Evolutionary conservation across 2,888 invertebrate genomes (phyloP).

Genomic region (Hypsopygia costalis): DNA sequence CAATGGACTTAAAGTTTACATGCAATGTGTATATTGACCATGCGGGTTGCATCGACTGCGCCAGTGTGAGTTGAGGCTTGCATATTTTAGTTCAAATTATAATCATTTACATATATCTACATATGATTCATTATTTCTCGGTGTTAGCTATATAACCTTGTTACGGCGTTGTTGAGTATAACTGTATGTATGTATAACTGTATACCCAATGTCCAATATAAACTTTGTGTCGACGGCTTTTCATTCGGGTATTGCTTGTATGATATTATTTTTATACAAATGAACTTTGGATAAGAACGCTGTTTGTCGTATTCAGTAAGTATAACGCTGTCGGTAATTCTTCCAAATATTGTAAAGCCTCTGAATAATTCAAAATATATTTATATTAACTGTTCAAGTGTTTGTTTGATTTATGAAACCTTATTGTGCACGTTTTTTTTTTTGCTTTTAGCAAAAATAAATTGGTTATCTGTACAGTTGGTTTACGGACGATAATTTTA

Average conservation of each 20-base stretch:
- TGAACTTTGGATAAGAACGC: slow-evolving; percentile 29
- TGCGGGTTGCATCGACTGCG: neutral
- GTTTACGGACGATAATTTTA: no score
- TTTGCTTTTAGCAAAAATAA: no score
- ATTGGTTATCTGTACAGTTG: no score
- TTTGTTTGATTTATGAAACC: slow-evolving; percentile 55
- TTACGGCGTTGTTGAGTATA: slow-evolving; percentile 11
- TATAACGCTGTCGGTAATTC: slow-evolving; percentile 63
- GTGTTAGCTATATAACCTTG: slow-evolving; percentile 24
- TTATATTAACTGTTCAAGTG: slow-evolving; percentile 79
- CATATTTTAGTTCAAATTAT: no score
- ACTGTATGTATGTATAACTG: slow-evolving; percentile 11
- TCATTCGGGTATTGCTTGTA: slow-evolving; percentile 44
- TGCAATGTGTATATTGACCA: no score
- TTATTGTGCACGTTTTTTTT: no score
- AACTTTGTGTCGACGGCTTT: slow-evolving; percentile 19
- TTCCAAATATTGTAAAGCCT: slow-evolving; percentile 80
- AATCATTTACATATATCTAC: slow-evolving; percentile 9
- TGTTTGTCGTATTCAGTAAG: slow-evolving; percentile 38
- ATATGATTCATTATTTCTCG: slow-evolving; percentile 17
- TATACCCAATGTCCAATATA: slow-evolving; percentile 25
- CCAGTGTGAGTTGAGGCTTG: no score
- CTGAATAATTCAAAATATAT: slow-evolving; percentile 81
- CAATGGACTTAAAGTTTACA: no score
- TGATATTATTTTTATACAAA: slow-evolving; percentile 50